phyloP scores from a whole-genome alignment of 1,140 invertebrate genomes.

The Zaprionus africanus region DNA sequence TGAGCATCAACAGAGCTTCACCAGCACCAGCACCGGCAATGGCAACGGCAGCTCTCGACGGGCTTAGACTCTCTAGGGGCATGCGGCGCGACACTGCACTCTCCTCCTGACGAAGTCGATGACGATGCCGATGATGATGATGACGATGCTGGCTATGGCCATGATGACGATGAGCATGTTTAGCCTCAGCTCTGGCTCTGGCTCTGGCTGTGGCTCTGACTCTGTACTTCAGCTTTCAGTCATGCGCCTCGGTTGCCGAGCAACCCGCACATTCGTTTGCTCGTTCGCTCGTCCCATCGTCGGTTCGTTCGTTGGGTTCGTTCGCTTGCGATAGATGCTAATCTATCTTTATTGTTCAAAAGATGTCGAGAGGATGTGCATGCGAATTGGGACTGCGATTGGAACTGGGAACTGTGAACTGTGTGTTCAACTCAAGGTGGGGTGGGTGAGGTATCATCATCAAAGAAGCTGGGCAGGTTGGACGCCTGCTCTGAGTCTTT shows the following conservation, averaged over 20 bases:
- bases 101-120: constrained; percentile 15
- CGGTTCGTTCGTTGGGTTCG: neutral
- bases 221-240: constrained; percentile 54
- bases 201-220: neutral
- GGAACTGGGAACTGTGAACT: neutral
- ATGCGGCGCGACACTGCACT: constrained; percentile 14
- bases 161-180: constrained; percentile 36
- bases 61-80: constrained; percentile 58
- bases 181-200: neutral
- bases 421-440: neutral
- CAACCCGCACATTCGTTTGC: constrained; percentile 46
- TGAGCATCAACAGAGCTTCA: constrained; percentile 49
- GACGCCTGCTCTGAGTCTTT: constrained; percentile 35
- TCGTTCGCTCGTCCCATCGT: constrained; percentile 47
- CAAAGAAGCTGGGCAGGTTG: constrained; percentile 5
- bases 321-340: constrained; percentile 73
- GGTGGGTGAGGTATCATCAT: neutral
- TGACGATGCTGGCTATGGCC: constrained; percentile 13
- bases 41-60: constrained; percentile 47
- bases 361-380: constrained; percentile 74
- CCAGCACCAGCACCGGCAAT: constrained; percentile 3
- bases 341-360: constrained; percentile 79
- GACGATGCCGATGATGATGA: constrained; percentile 22
- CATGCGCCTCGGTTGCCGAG: constrained; percentile 58
- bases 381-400: constrained; percentile 41